Base-by-base conservation (phyloP, 2,888 invertebrate genomes). In the Agelastica alni region DNA sequence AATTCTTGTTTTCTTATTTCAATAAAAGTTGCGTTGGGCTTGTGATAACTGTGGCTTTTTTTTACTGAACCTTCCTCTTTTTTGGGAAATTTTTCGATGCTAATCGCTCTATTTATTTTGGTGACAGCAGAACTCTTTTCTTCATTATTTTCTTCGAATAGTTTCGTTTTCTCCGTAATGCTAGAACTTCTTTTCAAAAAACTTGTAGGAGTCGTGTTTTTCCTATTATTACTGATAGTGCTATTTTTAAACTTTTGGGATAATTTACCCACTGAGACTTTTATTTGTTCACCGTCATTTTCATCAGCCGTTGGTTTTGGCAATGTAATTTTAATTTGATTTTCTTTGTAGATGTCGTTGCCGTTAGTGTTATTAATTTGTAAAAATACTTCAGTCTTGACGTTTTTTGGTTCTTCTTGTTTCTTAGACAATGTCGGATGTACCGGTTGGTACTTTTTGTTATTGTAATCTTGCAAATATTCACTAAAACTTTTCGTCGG, bases 391-490 rank as follows among this genome's bases (percentile, higher is more conserved):
- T 37, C 41, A n/a, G 32, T 49, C 31, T 49, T 49, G 4, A 43
- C 28, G 14, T 32, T 58, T 57, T 31, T 60, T 52, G n/a, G 39
- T 26, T n/a, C 28, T 14, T 49, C 28, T 2, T 28, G 31, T n/a
- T 48, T 54, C 18, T 53, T 53, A 4, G 37, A 39, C 2, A 54
- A 55, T 9, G 12, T 36, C 3, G 68, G 66, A 51, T 65, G 67
- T 4, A 69, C 69, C 1, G 70, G 59, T 41, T 60, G 61, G 44
- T 61, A 69, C 44, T 66, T 69, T 44, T 66, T 69, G 22, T 52
- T 60, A 22, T 60, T 69, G 34, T 66, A 65, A 43, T 63, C 62
- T 14, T 67, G 64, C 32, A 70, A 44, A 41, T 65, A 66, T 4
- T 68, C 62, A 9, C 64, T 65, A 43, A 69, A 69, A 6, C 56